Evolutionary conservation across 2,888 invertebrate species (phyloP).

Genomic region (Ophion ellenae): DNA sequence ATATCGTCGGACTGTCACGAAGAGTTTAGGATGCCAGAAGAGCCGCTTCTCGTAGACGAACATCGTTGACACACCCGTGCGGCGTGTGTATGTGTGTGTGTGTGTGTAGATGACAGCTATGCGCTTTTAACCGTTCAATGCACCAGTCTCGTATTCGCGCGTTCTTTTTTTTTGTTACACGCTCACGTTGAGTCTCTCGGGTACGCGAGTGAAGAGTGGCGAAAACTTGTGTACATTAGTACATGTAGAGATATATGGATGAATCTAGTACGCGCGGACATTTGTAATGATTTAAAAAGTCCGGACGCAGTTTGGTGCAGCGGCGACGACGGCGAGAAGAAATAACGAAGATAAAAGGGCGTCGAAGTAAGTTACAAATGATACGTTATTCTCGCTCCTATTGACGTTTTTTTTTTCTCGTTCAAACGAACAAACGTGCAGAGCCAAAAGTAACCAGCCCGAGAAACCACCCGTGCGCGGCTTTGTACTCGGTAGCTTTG

Average conservation of each 20-base stretch:
- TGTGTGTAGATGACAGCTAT: conserved; percentile 38
- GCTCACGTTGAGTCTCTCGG: conserved; percentile 2
- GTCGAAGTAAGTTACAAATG: conserved; percentile 26
- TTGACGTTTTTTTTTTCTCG: conserved; percentile 45
- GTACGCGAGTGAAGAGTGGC: conserved; percentile 23
- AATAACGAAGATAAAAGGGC: conserved; percentile 29
- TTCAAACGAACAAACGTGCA: conserved; percentile 11
- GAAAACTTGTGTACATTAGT: conserved; percentile 21
- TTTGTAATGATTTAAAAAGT: conserved; percentile 18
- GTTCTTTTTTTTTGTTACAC: conserved; percentile 14
- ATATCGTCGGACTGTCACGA: conserved; percentile 18
- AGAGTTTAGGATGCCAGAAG: conserved; percentile 49
- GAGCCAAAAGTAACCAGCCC: background rate
- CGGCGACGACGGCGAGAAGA: conserved; percentile 24
- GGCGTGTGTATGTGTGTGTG: background rate
- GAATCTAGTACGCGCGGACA: background rate
- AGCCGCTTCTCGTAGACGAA: conserved; percentile 54
- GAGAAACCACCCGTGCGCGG: conserved; percentile 6
- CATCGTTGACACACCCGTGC: conserved; percentile 75
- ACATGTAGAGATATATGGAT: background rate
- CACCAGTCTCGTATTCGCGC: conserved; percentile 12
- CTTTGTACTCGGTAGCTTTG: conserved; percentile 20
- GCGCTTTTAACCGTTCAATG: conserved; percentile 22
- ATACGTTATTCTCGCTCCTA: conserved; percentile 3
- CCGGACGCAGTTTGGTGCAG: conserved; percentile 35